Conservation (phyloP, 2,113 vertebrate species). For the Labrus mixtus region DNA sequence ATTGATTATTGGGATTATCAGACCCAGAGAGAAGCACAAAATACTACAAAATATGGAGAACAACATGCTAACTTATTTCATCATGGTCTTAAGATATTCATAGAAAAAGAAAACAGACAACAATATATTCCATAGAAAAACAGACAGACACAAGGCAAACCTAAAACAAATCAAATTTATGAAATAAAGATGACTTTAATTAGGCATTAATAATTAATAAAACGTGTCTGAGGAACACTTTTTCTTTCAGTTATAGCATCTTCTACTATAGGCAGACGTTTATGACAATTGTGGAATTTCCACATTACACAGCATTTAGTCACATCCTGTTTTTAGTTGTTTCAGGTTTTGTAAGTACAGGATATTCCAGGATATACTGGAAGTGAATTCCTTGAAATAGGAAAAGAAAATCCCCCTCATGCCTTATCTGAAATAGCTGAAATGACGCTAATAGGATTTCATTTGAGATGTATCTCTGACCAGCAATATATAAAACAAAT, state of each 20-base stretch:
- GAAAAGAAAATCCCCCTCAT: fast-evolving
- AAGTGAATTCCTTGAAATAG: not conserved
- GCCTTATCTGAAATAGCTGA: not conserved
- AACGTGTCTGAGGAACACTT: not conserved
- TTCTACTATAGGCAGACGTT: not conserved
- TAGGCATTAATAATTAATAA: no score
- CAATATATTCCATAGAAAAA: not conserved
- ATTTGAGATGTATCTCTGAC: not conserved
- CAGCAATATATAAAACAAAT: not conserved
- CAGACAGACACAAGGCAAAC: not conserved
- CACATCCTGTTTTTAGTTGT: slow-evolving; percentile 37
- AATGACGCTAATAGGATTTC: not conserved
- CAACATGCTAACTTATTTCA: not conserved
- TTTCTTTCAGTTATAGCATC: not conserved
- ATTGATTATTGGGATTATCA: not conserved
- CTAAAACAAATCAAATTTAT: not conserved
- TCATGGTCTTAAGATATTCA: not conserved
- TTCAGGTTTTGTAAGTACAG: not conserved
- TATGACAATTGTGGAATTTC: slow-evolving; percentile 28
- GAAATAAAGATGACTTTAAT: no score
- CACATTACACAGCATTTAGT: not conserved
- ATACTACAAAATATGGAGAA: not conserved
- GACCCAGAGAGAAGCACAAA: not conserved
- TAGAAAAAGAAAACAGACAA: not conserved
- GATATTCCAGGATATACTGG: not conserved